phyloP scores from a whole-genome alignment of 2,797 vertebrate genomes.

The Hafferia zeledoni region DNA sequence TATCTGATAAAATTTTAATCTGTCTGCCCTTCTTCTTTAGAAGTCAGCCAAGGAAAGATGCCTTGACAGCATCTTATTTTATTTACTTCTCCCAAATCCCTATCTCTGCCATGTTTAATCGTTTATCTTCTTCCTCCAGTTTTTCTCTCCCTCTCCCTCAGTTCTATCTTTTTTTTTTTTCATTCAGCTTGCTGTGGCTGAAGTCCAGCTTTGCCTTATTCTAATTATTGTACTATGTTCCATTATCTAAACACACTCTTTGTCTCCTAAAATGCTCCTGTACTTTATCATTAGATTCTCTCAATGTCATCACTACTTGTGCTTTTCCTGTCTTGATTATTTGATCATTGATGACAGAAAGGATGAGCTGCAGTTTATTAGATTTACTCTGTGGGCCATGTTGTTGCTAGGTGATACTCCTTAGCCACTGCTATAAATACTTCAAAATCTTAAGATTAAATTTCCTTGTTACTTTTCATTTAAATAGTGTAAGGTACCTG shows the following conservation, averaged over 20 bases:
- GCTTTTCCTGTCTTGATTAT: constrained; percentile 60
- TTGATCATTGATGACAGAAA: constrained; percentile 53
- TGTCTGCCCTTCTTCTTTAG: constrained; percentile 36
- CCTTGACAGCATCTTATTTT: constrained; percentile 51
- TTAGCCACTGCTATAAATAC: constrained; percentile 55
- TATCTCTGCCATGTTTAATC: constrained; percentile 48
- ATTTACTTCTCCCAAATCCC: not conserved
- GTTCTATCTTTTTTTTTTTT: constrained; percentile 12
- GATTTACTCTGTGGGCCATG: constrained; percentile 7
- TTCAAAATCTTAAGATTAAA: constrained; percentile 69
- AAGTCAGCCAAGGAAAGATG: constrained; percentile 32
- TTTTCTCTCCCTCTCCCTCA: not conserved
- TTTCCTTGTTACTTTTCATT: constrained; percentile 71
- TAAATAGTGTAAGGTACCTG: constrained; percentile 57
- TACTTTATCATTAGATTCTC: constrained; percentile 31
- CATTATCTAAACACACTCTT: constrained; percentile 8
- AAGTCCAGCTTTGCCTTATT: constrained; percentile 21
- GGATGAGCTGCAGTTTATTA: constrained; percentile 52
- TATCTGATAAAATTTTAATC: constrained; percentile 60
- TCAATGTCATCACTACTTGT: constrained; percentile 24
- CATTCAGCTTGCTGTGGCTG: not conserved
- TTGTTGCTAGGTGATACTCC: constrained; percentile 64
- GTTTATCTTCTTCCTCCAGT: constrained; percentile 54
- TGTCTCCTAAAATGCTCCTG: constrained; percentile 44
- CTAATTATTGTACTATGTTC: constrained; percentile 16